A percentile compares a stretch with the other conserved stretches of the same genome.
phyloP scores from a whole-genome alignment of 2,888 invertebrate genomes.

The Phyllotreta striolata region DNA sequence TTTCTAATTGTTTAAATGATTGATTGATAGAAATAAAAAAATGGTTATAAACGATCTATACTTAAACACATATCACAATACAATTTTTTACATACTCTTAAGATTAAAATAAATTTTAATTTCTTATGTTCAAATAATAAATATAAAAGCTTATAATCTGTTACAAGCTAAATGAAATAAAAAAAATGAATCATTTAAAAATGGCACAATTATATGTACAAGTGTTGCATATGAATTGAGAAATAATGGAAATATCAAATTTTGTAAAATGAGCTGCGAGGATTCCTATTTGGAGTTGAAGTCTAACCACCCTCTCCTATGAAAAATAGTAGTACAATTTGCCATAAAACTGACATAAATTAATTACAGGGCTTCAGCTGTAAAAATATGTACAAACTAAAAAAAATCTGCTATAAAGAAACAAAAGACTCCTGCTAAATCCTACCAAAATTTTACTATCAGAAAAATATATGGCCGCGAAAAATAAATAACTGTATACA shows the following conservation, averaged over 20 bases:
- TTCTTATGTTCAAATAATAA: constrained; percentile 37
- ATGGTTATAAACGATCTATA: constrained; percentile 20
- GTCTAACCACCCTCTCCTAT: constrained; percentile 48
- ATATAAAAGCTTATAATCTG: constrained; percentile 36
- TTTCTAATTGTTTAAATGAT: background rate
- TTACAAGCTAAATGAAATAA: background rate
- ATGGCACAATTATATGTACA: constrained; percentile 41
- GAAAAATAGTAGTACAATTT: constrained; percentile 38
- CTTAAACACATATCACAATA: constrained; percentile 40
- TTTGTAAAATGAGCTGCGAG: constrained; percentile 28
- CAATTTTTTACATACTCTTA: constrained; percentile 37
- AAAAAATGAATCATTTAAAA: constrained; percentile 18
- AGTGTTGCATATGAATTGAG: background rate
- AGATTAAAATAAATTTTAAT: constrained; percentile 33
- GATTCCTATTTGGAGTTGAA: constrained; percentile 36
- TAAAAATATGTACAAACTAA: too few species aligned
- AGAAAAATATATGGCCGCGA: constrained; percentile 9
- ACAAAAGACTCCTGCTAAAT: background rate
- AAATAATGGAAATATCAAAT: constrained; percentile 1
- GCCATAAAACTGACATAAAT: constrained; percentile 30
- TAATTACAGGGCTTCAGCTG: constrained; percentile 5
- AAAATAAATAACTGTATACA: constrained; percentile 48
- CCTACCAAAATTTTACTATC: too few species aligned
- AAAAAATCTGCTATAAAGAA: too few species aligned
- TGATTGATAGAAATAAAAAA: constrained; percentile 12